Evolutionary conservation across 2,113 vertebrate species (phyloP), one percentile per base, ranked within the genome.

Genomic region (Pangasianodon gigas): DNA sequence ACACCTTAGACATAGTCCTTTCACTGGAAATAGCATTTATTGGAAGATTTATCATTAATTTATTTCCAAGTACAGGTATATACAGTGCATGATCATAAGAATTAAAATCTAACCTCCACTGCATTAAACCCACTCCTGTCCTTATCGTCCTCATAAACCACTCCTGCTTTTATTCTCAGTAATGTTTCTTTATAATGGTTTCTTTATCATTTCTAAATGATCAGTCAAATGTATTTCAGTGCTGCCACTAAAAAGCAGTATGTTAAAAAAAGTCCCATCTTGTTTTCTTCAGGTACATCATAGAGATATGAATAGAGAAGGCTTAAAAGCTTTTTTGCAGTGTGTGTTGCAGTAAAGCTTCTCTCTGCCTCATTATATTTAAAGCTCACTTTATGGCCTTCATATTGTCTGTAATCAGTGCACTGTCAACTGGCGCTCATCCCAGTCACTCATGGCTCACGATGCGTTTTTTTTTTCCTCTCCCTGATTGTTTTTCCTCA

Each of bases 401-500:
- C 82, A 83, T 67, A 88, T 91, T 90, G 54, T 51, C 46, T 86
- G 60, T 87, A 87, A 81, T 54, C 37, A 81, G 71, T 32, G 48
- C 41, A 41, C 88, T 89, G 84, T 80, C 29, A 60, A 54, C 44
- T 58, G 51, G 83, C 54, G 58, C 71, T 58, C 77, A 19, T 89
- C 84, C 65, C 48, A 77, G 48, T n/a, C 77, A 48, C 56, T 91
- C 67, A 85, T 60, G 88, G 88, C 75, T 81, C 85, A 14, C 74
- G 46, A 58, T 46, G 19, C 51, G 87, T 90, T 91, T 91, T 88
- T 67, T 79, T 54, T 74, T 80, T 58, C 80, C 91, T 75, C 71
- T 81, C 75, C 58, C 80, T 37, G 14, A 3, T 21, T 62, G 71
- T 84, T 88, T 84, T 41, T 74, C 1, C 84, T 74, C 86, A 52